Percentiles rank a stretch among this genome's conserved stretches.
Conservation (phyloP, 2,888 invertebrate genomes). For the Poecilobothrus nobilitatus region DNA sequence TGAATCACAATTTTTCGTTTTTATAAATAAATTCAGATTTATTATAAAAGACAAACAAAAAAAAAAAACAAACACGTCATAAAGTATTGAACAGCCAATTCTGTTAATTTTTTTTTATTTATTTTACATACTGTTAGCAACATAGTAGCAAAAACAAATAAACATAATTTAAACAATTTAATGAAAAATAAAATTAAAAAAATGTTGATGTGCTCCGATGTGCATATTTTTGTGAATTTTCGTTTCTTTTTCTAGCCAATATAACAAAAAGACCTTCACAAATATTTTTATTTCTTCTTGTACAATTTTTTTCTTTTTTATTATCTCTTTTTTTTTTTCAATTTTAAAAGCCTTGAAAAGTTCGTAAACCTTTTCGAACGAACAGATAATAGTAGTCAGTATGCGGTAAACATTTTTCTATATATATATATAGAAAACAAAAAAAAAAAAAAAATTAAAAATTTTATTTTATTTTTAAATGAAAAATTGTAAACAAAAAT, state of each 20-base stretch:
- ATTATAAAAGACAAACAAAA: no score
- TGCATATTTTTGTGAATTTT: not conserved
- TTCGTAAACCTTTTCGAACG: constrained; percentile 3
- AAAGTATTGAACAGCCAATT: no score
- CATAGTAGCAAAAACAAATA: no score
- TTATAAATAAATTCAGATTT: no score
- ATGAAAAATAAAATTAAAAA: no score
- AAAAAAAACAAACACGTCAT: no score
- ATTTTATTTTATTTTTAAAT: no score
- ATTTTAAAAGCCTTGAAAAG: constrained; percentile 1
- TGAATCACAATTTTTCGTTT: no score
- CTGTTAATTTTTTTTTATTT: no score
- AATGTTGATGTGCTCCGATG: not conserved
- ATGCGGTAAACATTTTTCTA: not conserved
- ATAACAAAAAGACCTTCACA: constrained; percentile 3
- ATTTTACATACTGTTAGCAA: no score
- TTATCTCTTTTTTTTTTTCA: not conserved
- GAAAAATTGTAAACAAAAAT: not conserved
- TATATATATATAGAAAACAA: not conserved
- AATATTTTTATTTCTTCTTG: constrained; percentile 1
- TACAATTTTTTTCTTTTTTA: not conserved
- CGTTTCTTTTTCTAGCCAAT: not conserved
- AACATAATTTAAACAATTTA: no score
- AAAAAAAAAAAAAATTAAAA: not conserved
- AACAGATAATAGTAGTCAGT: not conserved